phyloP scores from a whole-genome alignment of 2,113 vertebrate genomes.

The Herpetotheres cachinnans region DNA sequence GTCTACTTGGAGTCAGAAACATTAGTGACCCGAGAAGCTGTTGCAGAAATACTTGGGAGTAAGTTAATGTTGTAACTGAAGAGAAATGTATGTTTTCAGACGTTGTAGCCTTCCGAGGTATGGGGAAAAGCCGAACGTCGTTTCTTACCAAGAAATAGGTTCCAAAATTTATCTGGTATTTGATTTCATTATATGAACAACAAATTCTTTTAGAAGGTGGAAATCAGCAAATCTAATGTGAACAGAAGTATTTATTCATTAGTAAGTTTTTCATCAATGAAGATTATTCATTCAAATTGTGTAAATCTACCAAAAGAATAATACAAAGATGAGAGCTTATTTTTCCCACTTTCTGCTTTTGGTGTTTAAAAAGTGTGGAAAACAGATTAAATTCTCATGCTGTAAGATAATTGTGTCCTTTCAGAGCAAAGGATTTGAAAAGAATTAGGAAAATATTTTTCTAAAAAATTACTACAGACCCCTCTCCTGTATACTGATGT shows the following conservation, averaged over 20 bases:
- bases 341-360: neutral
- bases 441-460: neutral
- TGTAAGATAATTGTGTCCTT: neutral
- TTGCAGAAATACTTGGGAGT: conserved; percentile 93
- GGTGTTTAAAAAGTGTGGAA: neutral
- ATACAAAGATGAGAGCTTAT: neutral
- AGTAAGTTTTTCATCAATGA: neutral
- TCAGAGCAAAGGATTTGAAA: neutral
- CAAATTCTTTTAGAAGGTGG: neutral
- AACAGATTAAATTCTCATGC: neutral
- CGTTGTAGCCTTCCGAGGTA: neutral
- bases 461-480: neutral
- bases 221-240: neutral
- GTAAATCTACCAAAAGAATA: neutral
- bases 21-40: conserved; percentile 90
- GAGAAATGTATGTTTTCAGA: neutral
- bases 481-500: neutral
- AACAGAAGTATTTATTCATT: neutral
- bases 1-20: conserved; percentile 93
- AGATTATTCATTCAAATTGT: neutral
- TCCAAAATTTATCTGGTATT: neutral
- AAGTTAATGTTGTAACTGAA: conserved; percentile 59
- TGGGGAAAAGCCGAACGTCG: neutral
- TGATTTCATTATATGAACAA: neutral
- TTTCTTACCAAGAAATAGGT: neutral